Evolutionary conservation across 1,140 invertebrate genomes (phyloP).

Genomic region (Helicorthomorpha holstii): DNA sequence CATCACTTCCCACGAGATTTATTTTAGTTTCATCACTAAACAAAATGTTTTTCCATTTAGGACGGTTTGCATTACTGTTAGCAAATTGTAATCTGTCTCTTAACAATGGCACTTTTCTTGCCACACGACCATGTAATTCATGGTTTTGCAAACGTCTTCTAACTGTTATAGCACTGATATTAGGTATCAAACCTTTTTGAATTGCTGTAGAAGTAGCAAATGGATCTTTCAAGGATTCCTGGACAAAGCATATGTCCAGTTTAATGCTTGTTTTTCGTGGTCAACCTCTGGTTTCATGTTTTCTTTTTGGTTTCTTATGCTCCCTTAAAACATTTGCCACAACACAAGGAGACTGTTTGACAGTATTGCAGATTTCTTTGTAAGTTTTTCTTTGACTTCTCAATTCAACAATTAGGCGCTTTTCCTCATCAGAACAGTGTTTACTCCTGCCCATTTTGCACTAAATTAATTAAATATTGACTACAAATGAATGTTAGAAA

Average conservation of each 20-base stretch:
- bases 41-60: slow-evolving; percentile 1
- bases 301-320: background rate
- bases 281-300: background rate
- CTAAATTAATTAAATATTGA: background rate
- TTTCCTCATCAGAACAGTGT: background rate
- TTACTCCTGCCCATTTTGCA: background rate
- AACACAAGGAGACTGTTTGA: background rate
- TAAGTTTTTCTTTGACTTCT: background rate
- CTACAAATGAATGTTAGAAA: too few relatives aligned
- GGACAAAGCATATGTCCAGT: background rate
- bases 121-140: background rate
- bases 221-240: background rate
- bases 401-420: background rate
- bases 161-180: slow-evolving; percentile 2
- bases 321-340: background rate
- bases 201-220: background rate
- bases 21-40: slow-evolving; percentile 3
- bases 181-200: background rate
- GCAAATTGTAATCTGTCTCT: background rate
- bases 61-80: background rate
- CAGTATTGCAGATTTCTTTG: background rate
- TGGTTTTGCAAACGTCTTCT: background rate
- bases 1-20: slow-evolving; percentile 1
- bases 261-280: background rate
- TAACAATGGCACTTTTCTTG: background rate